A percentile compares a stretch with the other conserved stretches of the same genome.
These are phyloP conservation scores for Dendrocopos noguchii DNA, from an alignment of 2,113 vertebrate species.

Conservation along the genomic window DNA sequence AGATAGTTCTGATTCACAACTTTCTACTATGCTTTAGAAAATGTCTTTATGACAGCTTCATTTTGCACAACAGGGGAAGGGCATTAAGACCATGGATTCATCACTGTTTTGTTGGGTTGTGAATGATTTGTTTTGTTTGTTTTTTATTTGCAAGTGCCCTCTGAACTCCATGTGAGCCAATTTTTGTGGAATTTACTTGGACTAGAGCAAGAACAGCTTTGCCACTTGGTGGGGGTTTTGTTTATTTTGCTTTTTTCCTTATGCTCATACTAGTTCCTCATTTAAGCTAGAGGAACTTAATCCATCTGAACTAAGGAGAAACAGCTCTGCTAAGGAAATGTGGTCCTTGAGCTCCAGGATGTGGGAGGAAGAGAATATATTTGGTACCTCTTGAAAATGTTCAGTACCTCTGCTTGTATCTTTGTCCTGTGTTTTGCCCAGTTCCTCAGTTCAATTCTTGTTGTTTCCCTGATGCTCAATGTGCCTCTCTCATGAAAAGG, in stretches of 20 bases:
- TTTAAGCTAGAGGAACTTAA: not conserved
- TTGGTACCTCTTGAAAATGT: not conserved
- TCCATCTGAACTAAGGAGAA: not conserved
- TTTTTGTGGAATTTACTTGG: not conserved
- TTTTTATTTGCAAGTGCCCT: not conserved
- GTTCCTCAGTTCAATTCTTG: not conserved
- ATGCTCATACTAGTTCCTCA: not conserved
- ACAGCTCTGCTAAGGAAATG: not conserved
- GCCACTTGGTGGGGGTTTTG: not conserved
- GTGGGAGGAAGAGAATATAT: not conserved
- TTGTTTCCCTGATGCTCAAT: not conserved
- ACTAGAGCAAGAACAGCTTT: not conserved
- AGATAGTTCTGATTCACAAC: not conserved
- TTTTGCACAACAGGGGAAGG: not conserved
- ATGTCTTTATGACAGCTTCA: not conserved
- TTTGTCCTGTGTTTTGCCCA: not conserved
- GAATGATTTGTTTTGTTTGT: not conserved
- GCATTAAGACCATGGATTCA: not conserved
- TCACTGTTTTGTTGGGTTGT: not conserved
- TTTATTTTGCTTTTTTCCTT: not conserved
- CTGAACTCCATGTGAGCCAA: not conserved
- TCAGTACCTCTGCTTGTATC: not conserved
- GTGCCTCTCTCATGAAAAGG: not conserved
- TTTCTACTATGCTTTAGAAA: not conserved
- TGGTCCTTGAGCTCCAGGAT: not conserved